These are phyloP conservation scores for Hirtodrosophila confusa DNA, from an alignment of 2,888 invertebrate genomes.

Conservation along the genomic window DNA sequence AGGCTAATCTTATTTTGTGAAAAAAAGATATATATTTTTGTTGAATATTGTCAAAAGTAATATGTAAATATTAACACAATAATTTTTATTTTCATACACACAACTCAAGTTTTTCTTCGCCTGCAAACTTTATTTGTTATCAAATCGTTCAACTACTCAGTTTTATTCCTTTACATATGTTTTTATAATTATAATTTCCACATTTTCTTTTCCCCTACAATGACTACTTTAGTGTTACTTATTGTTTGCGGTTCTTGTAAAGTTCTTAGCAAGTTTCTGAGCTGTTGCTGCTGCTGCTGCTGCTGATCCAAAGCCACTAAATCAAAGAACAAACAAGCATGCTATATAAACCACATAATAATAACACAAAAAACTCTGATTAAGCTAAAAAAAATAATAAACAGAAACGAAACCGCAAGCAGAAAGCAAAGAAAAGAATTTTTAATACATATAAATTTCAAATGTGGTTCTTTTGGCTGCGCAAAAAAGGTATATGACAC, in stretches of 20 bases:
- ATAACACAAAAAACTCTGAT: not conserved
- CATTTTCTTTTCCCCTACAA: not conserved
- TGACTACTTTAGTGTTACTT: conserved; percentile 7
- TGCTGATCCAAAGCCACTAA: conserved; percentile 4
- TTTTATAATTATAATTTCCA: too few species aligned
- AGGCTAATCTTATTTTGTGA: too few species aligned
- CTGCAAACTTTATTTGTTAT: too few species aligned
- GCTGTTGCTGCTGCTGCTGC: conserved; percentile 18
- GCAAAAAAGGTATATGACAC: conserved; percentile 60
- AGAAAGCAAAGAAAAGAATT: not conserved
- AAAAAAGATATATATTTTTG: too few species aligned
- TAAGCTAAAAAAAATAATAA: conserved; percentile 6
- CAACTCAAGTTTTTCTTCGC: too few species aligned
- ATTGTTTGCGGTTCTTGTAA: not conserved
- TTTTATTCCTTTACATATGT: too few species aligned
- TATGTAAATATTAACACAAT: too few species aligned
- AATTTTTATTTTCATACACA: too few species aligned
- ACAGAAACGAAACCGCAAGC: conserved; percentile 6
- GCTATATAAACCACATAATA: conserved; percentile 3
- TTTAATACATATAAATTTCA: conserved; percentile 13
- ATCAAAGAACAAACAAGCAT: conserved; percentile 14
- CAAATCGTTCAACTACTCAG: too few species aligned
- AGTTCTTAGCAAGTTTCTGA: not conserved
- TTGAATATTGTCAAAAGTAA: too few species aligned
- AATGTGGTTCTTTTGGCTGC: conserved; percentile 67